phyloP scores from a whole-genome alignment of 2,888 invertebrate species.

The Caenorhabditis becei region DNA sequence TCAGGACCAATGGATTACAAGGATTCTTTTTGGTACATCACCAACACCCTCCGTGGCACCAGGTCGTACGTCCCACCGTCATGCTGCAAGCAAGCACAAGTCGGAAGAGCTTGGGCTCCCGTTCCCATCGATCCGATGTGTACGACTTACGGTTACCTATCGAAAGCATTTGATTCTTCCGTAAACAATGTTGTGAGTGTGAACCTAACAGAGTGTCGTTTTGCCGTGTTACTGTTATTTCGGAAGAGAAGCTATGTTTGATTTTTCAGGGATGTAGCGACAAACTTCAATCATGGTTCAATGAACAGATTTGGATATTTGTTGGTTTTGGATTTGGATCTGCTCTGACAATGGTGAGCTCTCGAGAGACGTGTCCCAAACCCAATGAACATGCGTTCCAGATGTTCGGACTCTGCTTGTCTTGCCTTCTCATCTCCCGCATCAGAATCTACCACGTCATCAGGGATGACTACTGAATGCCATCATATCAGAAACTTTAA shows the following conservation, averaged over 20 bases:
- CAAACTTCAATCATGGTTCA: slow-evolving; percentile 73
- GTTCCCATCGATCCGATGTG: slow-evolving; percentile 79
- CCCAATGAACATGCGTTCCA: no score
- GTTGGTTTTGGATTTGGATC: slow-evolving; percentile 72
- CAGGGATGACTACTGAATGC: slow-evolving; percentile 50
- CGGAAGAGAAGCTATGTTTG: neutral
- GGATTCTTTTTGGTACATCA: slow-evolving; percentile 80
- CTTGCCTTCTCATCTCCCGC: slow-evolving; percentile 37
- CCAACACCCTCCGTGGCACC: slow-evolving; percentile 78
- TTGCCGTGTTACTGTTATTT: neutral
- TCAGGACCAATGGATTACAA: slow-evolving; percentile 75
- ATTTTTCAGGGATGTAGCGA: slow-evolving; percentile 74
- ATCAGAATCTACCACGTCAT: slow-evolving; percentile 58
- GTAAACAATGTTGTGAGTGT: slow-evolving; percentile 75
- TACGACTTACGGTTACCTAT: slow-evolving; percentile 76
- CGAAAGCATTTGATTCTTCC: slow-evolving; percentile 71
- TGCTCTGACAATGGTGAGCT: slow-evolving; percentile 73
- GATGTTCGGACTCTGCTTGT: slow-evolving; percentile 69
- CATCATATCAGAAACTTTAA: neutral
- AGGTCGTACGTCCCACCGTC: slow-evolving; percentile 77
- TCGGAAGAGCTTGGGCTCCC: slow-evolving; percentile 77
- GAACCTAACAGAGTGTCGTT: slow-evolving; percentile 3
- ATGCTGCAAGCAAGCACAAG: slow-evolving; percentile 78
- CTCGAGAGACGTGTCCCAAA: no score
- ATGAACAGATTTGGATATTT: slow-evolving; percentile 74